A percentile compares a stretch with the other conserved stretches of the same genome.
phyloP scores from a whole-genome alignment of 2,797 vertebrate species.

The Falco peregrinus region DNA sequence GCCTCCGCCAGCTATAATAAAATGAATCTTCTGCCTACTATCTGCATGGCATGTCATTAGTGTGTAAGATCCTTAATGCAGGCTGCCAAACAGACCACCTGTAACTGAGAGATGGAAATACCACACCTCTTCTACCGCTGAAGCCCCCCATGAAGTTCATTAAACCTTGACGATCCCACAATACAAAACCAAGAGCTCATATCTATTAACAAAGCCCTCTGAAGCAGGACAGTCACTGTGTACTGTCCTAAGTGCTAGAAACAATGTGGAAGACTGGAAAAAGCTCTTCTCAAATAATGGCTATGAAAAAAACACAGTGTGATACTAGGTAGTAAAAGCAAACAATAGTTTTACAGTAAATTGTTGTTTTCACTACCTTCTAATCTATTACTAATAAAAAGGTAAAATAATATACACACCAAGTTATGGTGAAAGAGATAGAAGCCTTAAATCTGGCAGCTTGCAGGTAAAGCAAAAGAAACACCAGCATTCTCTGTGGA shows the following conservation, averaged over 20 bases:
- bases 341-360: not conserved
- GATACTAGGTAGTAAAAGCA: not conserved
- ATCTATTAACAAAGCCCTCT: not conserved
- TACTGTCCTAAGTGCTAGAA: rapidly evolving
- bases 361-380: not conserved
- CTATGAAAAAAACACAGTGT: not conserved
- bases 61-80: not conserved
- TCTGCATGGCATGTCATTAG: not conserved
- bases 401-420: not conserved
- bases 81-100: not conserved
- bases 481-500: not conserved
- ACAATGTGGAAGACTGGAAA: not conserved
- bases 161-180: rapidly evolving
- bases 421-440: not conserved
- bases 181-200: not conserved
- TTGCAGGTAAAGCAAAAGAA: not conserved
- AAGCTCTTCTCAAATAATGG: not conserved
- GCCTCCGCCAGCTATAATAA: not conserved
- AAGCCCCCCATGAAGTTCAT: not conserved
- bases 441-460: not conserved
- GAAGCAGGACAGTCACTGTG: not conserved
- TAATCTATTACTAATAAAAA: not conserved
- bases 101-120: rapidly evolving
- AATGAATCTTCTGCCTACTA: not conserved
- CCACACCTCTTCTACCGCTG: rapidly evolving